Percentiles rank a stretch among this genome's conserved stretches.
Evolutionary conservation across 2,888 invertebrate species (phyloP).

Genomic region (Bombyx huttoni): DNA sequence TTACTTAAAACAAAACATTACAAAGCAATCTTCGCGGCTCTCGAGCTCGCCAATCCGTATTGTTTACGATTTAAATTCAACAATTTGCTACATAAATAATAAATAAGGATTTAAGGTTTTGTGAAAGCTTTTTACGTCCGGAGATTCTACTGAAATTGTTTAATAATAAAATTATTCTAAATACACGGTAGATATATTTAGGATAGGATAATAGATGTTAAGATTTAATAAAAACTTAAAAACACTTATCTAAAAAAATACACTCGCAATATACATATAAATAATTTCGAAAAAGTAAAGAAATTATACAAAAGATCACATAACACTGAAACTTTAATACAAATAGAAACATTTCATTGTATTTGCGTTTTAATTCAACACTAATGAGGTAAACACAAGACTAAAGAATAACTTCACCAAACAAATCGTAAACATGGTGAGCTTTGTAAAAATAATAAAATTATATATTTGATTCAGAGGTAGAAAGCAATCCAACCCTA

Average conservation of each 20-base stretch:
- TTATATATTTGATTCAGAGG: neutral
- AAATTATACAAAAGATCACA: constrained; percentile 26
- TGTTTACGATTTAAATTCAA: constrained; percentile 13
- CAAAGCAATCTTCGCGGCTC: constrained; percentile 10
- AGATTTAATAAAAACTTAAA: neutral
- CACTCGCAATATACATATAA: constrained; percentile 11
- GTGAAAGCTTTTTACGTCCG: constrained; percentile 15
- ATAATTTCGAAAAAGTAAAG: constrained; percentile 16
- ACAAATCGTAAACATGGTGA: constrained; percentile 13
- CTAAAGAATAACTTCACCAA: constrained; percentile 26
- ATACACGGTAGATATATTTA: constrained; percentile 15
- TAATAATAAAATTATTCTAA: constrained; percentile 13
- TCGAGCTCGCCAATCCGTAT: constrained; percentile 4
- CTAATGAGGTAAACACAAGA: constrained; percentile 34
- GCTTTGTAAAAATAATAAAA: neutral
- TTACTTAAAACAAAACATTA: constrained; percentile 8
- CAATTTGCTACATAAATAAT: constrained; percentile 22
- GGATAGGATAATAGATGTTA: neutral
- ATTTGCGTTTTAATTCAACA: constrained; percentile 26
- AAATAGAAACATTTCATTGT: constrained; percentile 34
- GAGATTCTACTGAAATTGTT: constrained; percentile 23
- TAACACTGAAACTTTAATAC: constrained; percentile 23
- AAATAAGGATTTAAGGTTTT: constrained; percentile 18
- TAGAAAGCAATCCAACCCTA: constrained; percentile 9
- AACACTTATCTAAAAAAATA: constrained; percentile 9